Evolutionary conservation across 2,113 vertebrate genomes (phyloP), one percentile per base, ranked within the genome.

Genomic region (Neomonachus schauinslandi): DNA sequence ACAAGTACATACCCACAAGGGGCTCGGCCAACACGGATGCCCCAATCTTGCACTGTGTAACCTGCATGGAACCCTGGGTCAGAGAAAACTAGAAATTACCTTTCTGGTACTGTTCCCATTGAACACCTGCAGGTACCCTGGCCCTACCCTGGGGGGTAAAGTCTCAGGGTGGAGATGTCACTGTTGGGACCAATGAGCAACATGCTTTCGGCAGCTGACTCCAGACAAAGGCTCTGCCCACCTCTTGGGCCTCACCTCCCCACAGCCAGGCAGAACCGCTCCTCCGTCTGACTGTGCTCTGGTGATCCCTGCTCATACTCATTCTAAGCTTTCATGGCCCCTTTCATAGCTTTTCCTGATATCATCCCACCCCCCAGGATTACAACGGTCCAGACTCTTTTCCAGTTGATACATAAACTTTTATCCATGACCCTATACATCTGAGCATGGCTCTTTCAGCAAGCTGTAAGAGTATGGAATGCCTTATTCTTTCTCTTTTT

Each of bases 251-350:
- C 92, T n/a, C 2, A 26, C 7, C 51, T 69, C 28, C 59, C 28
- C 1, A 12, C 0, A 0, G 46, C 21, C 21, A 33, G 65, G 28
- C 53, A 26, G 84, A 19, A 39, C 18, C 8, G 5, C 2, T 15
- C 42, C 31, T 71, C 90, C 59, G 4, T 39, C 24, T 18, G 2
- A 46, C 57, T 0, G 7, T 0, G 4, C n/a, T 39, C 26, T 21
- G 46, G 59, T 7, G 33, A 77, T 21, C 57, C 10, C 33, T 77
- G 57, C 63, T 79, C 74, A 57, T 0, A 0, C 4, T 79, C 74
- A 57, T 0, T 0, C 4, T n/a, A 39, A 74, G 42, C 39, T 67
- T n/a, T 12, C 55, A n/a, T 1, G 53, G 57, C 3, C 31, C 69
- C 49, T 26, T 65, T 49, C 65, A 8, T 33, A 77, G 69, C 55